Base-by-base conservation (phyloP, 2,888 invertebrate genomes). In the Lapara coniferarum region DNA sequence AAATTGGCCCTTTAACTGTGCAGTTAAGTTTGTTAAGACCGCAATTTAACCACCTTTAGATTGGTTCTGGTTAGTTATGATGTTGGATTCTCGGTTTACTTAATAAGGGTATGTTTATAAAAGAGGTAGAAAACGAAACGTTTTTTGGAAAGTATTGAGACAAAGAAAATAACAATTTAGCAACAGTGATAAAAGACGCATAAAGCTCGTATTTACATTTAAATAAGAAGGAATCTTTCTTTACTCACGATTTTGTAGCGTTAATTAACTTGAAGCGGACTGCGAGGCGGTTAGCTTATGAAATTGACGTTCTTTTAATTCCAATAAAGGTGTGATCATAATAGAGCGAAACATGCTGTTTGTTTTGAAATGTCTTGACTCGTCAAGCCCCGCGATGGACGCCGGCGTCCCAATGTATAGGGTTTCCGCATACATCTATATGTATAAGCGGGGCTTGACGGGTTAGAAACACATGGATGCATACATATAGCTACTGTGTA, bases 1-100 rank as follows among this genome's bases (percentile, higher is more conserved):
- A 74, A 74, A 70, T 69, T 69, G 63, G 59, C 52, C 68, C 16
- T 69, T 69, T 63, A 55, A 59, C 46, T 59, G 59, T 52, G 25
- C 68, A 44, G 25, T 63, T 69, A 63, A 69, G 37, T 59, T 69
- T 14, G 59, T 49, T 46, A 63, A 49, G 63, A 63, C 49, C 37
- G 57, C 46, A 46, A 63, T 46, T 63, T 63, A 63, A 46, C 63
- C 49, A 63, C 63, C 63, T 63, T 63, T 63, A 63, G 49, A 63
- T 63, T 63, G 63, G 19, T 37, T 56, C 63, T 49, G 59, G 44
- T 59, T 44, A 49, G 49, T 63, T 49, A 49, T 63, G 10, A 16
- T 53, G 46, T 19, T 19, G 63, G 59, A 58, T 14, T 5, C 44
- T 63, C 63, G 19, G 46, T 13, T 63, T 63, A 19, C 46, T 13